Base-by-base conservation (phyloP, 2,888 invertebrate species). In the Euplagia quadripunctaria region DNA sequence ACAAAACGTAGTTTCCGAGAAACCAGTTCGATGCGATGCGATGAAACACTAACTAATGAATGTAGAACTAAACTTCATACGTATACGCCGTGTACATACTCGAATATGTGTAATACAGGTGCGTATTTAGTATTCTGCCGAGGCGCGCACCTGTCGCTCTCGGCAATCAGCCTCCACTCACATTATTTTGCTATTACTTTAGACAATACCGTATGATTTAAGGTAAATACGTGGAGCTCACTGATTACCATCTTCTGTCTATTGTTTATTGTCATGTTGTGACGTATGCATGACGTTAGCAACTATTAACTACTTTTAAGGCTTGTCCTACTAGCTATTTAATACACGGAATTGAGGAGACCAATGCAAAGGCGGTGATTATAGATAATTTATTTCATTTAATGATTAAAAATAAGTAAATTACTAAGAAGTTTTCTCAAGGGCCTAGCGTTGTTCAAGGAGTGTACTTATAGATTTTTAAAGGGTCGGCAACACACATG, bases 151-250 rank as follows among this genome's bases (percentile, higher is more conserved):
- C 91, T 91, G 92, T 89, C 88, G 86, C 85, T 82, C 80, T 74
- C 86, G 86, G 90, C 91, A 92, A 92, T 92, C 91, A 91, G 88
- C 87, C 89, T 80, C 84, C 82, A 85, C 87, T 88, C 87, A 87
- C 89, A 91, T 92, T 90, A 92, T 89, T 91, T 91, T 87, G 87
- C 87, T 88, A 90, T 92, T 92, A 91, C 87, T 85, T 85, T 83
- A 91, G 89, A 91, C 92, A 90, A 89, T 90, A 89, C 87, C 85
- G 87, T 86, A 83, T 87, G 85, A 87, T 89, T 90, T 89, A 87
- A 85, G 74, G 82, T 83, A 83, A 90, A 88, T 88, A 88, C 87
- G 82, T 84, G 82, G 75, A 83, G 76, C 64, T 83, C 78, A 82
- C 81, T 82, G 85, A 85, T 85, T 82, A 85, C 86, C 31, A 80